These are phyloP conservation scores for Elysia crispata DNA, from an alignment of 2,888 invertebrate genomes.

Conservation along the genomic window DNA sequence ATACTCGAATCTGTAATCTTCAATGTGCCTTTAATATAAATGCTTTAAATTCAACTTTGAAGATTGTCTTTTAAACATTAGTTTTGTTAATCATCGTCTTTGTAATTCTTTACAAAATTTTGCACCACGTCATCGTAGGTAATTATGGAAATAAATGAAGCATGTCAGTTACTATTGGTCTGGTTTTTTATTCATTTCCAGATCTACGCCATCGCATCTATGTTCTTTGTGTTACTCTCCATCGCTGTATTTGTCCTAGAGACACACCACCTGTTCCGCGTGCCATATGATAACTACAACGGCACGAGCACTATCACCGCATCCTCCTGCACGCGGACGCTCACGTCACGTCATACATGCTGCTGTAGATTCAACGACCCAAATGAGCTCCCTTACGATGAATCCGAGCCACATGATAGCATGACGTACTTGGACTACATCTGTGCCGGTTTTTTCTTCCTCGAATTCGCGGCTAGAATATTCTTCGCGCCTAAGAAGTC, in stretches of 20 bases:
- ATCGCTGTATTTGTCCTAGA: slow-evolving; percentile 75
- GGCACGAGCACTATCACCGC: slow-evolving; percentile 22
- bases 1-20: too few species aligned
- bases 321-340: slow-evolving; percentile 20
- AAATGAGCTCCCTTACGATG: slow-evolving; percentile 50
- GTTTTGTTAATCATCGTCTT: too few species aligned
- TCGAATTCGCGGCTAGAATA: slow-evolving; percentile 68
- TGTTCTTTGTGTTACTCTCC: slow-evolving; percentile 74
- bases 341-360: slow-evolving; percentile 38
- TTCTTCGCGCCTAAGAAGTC: slow-evolving; percentile 67
- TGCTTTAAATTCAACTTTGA: too few species aligned
- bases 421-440: slow-evolving; percentile 71
- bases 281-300: slow-evolving; percentile 59
- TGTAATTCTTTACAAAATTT: too few species aligned
- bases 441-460: slow-evolving; percentile 70
- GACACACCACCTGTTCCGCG: slow-evolving; percentile 72
- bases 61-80: too few species aligned
- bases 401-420: slow-evolving; percentile 67
- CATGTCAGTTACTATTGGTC: not conserved
- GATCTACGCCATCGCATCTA: slow-evolving; percentile 73
- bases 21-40: too few species aligned
- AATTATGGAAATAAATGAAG: too few species aligned
- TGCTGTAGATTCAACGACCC: slow-evolving; percentile 48
- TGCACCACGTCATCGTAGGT: too few species aligned
- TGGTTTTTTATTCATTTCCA: slow-evolving; percentile 53